These are phyloP conservation scores for Cydia fagiglandana DNA, from an alignment of 1,140 invertebrate genomes.

Conservation along the genomic window DNA sequence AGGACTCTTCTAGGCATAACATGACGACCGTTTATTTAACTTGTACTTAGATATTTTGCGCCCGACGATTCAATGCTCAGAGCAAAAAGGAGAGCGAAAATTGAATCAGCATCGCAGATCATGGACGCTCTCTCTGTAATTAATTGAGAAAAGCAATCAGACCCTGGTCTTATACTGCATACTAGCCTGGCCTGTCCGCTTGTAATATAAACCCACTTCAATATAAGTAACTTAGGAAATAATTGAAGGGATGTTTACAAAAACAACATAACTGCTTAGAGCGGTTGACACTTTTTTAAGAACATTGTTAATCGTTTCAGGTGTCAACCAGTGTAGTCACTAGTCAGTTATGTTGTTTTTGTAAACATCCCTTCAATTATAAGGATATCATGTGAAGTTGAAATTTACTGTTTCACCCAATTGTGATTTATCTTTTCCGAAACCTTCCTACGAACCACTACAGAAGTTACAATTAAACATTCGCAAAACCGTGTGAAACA, in stretches of 20 bases:
- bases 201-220: neutral
- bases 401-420: too few relatives aligned
- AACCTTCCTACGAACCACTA: neutral
- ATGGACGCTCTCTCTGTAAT: conserved; percentile 2
- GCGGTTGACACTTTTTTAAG: too few relatives aligned
- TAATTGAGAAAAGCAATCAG: conserved; percentile 25
- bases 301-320: too few relatives aligned
- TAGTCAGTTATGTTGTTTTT: too few relatives aligned
- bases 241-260: too few relatives aligned
- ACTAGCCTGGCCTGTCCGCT: neutral
- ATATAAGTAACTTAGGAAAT: too few relatives aligned
- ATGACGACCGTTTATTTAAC: neutral
- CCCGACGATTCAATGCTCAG: conserved; percentile 9
- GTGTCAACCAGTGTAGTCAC: too few relatives aligned
- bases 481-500: conserved; percentile 32
- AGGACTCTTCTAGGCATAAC: neutral
- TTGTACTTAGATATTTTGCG: neutral
- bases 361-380: too few relatives aligned
- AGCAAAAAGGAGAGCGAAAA: conserved; percentile 24
- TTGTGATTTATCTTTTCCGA: too few relatives aligned
- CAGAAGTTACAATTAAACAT: neutral
- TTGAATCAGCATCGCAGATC: conserved; percentile 8
- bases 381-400: too few relatives aligned
- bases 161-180: neutral
- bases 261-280: too few relatives aligned